A percentile compares a stretch with the other conserved stretches of the same genome.
phyloP scores from a whole-genome alignment of 2,797 vertebrate genomes.

The Phoeniculus purpureus region DNA sequence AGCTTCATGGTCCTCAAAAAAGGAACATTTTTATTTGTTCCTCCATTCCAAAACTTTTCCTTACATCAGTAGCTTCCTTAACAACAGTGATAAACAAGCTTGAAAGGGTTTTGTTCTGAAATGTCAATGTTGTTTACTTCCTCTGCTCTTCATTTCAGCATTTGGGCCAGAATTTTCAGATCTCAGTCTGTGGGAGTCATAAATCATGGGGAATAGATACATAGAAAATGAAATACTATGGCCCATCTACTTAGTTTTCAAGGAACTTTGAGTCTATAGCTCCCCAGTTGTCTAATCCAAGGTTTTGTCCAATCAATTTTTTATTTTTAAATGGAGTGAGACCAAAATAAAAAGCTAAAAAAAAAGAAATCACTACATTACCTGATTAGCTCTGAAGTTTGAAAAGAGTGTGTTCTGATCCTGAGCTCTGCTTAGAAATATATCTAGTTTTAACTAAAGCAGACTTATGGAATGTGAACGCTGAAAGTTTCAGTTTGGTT shows the following conservation, averaged over 20 bases:
- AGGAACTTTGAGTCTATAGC: neutral
- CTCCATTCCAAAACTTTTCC: slow-evolving; percentile 9
- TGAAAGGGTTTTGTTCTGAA: slow-evolving; percentile 44
- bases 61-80: slow-evolving; percentile 19
- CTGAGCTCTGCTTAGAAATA: neutral
- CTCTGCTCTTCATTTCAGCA: slow-evolving; percentile 31
- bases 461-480: slow-evolving; percentile 6
- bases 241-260: slow-evolving; percentile 12
- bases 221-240: slow-evolving; percentile 1
- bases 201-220: slow-evolving; percentile 16
- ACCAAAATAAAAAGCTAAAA: too few relatives aligned
- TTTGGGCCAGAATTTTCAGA: slow-evolving; percentile 25
- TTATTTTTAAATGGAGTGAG: neutral
- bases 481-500: slow-evolving; percentile 18
- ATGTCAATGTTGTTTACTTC: slow-evolving; percentile 27
- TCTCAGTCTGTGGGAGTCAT: slow-evolving; percentile 15
- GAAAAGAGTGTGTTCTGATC: neutral
- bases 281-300: neutral
- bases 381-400: neutral
- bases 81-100: slow-evolving; percentile 10
- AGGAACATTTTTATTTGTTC: neutral
- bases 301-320: neutral
- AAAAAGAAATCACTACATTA: neutral
- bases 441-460: slow-evolving; percentile 43
- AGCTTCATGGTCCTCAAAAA: neutral